A percentile compares a stretch with the other conserved stretches of the same genome.
Evolutionary conservation across 2,797 vertebrate genomes (phyloP).

Genomic region (Notoglanidium macrostoma): DNA sequence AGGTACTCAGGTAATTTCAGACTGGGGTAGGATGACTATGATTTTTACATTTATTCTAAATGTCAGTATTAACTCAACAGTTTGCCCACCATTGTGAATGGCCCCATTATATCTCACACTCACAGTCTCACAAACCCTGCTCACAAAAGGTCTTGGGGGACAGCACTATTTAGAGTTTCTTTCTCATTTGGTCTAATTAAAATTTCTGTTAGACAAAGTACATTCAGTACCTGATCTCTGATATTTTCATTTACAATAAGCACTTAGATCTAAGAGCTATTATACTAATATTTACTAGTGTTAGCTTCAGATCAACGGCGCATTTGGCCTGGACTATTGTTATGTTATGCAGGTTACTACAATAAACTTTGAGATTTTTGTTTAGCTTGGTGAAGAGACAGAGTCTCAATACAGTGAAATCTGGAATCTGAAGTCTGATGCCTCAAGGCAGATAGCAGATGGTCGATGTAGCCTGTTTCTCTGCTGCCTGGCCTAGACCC

Average conservation of each 20-base stretch:
- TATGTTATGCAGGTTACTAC: neutral
- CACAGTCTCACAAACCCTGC: neutral
- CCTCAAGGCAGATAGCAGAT: conserved; percentile 17
- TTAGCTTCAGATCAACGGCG: neutral
- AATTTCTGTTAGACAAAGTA: conserved; percentile 11
- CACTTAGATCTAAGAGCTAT: neutral
- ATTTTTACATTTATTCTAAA: neutral
- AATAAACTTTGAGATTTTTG: neutral
- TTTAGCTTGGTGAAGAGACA: conserved; percentile 14
- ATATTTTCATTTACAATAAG: conserved; percentile 1
- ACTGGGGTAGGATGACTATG: neutral
- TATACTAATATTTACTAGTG: neutral
- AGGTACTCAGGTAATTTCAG: neutral
- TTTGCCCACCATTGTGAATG: neutral
- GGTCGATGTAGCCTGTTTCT: conserved; percentile 1
- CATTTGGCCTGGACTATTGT: neutral
- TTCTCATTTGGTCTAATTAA: neutral
- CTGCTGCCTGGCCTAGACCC: neutral
- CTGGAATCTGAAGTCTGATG: conserved; percentile 19
- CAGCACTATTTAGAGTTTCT: neutral
- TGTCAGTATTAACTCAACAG: neutral
- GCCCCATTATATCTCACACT: neutral
- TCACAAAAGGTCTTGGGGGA: neutral
- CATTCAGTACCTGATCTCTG: neutral
- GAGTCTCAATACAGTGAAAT: conserved; percentile 5